Conservation (phyloP, 2,888 invertebrate genomes). For the Erebia aethiops region DNA sequence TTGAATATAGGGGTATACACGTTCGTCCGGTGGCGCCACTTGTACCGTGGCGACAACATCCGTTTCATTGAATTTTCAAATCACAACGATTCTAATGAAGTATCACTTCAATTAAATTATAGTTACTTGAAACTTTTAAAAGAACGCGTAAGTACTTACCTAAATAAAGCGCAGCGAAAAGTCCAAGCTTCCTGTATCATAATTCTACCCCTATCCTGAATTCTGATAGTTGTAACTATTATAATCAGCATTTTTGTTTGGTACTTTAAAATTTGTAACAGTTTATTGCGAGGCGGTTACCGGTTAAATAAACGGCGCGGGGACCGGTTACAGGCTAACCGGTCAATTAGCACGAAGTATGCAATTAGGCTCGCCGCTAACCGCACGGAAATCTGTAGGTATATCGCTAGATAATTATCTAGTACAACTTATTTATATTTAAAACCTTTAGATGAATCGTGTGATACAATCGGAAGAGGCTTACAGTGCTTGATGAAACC, state of each 20-base stretch:
- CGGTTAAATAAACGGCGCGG: constrained; percentile 60
- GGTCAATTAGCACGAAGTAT: constrained; percentile 69
- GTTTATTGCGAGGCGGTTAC: constrained; percentile 42
- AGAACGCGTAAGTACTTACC: too few species aligned
- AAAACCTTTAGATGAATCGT: background rate
- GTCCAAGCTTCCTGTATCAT: too few species aligned
- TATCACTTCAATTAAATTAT: too few species aligned
- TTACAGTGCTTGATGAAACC: too few species aligned
- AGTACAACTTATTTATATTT: constrained; percentile 14
- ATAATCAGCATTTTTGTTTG: background rate
- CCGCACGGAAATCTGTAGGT: constrained; percentile 42
- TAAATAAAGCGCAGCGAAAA: too few species aligned
- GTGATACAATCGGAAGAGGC: too few species aligned
- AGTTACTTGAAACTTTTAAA: too few species aligned
- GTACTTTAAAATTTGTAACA: constrained; percentile 5
- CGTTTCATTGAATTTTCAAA: too few species aligned
- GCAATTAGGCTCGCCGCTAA: constrained; percentile 64
- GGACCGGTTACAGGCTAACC: constrained; percentile 57
- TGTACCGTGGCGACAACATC: too few species aligned
- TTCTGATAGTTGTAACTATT: background rate
- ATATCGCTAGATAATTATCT: constrained; percentile 20
- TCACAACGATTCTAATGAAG: too few species aligned
- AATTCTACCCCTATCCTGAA: background rate
- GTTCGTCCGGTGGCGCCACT: too few species aligned
- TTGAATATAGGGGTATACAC: too few species aligned